Conservation (phyloP, 2,888 invertebrate species). For the Timema podura region DNA sequence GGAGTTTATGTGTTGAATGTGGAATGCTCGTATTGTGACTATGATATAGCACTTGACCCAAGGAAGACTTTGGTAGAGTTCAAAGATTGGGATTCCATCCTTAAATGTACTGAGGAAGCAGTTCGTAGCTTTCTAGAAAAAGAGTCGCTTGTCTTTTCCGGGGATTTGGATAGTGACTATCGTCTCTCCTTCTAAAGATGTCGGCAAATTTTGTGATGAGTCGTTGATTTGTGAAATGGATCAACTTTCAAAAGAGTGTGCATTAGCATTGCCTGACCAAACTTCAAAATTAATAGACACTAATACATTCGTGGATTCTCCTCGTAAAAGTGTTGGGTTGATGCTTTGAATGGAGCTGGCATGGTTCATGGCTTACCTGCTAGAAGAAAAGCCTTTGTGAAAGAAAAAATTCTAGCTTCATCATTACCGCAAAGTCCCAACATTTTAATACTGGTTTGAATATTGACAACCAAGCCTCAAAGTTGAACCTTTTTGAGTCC, state of each 20-base stretch:
- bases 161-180: not conserved
- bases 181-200: not conserved
- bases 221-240: conserved; percentile 18
- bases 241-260: conserved; percentile 13
- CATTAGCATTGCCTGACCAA: not conserved
- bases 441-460: no score
- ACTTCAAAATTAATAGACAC: no score
- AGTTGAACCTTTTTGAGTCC: no score
- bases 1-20: conserved; percentile 54
- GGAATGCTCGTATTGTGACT: conserved; percentile 48
- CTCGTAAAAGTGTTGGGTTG: no score
- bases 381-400: conserved; percentile 11
- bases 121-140: conserved; percentile 38
- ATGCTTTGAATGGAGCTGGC: no score
- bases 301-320: no score
- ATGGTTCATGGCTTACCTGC: conserved; percentile 15
- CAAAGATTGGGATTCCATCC: conserved; percentile 50
- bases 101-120: conserved; percentile 44
- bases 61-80: conserved; percentile 53
- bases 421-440: no score
- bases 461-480: no score
- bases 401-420: not conserved
- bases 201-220: not conserved
- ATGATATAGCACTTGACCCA: conserved; percentile 50
- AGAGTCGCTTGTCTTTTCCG: conserved; percentile 7